Evolutionary conservation across 2,797 vertebrate species (phyloP), one percentile per base, ranked within the genome.

Genomic region (Platyrinchus mystaceus): DNA sequence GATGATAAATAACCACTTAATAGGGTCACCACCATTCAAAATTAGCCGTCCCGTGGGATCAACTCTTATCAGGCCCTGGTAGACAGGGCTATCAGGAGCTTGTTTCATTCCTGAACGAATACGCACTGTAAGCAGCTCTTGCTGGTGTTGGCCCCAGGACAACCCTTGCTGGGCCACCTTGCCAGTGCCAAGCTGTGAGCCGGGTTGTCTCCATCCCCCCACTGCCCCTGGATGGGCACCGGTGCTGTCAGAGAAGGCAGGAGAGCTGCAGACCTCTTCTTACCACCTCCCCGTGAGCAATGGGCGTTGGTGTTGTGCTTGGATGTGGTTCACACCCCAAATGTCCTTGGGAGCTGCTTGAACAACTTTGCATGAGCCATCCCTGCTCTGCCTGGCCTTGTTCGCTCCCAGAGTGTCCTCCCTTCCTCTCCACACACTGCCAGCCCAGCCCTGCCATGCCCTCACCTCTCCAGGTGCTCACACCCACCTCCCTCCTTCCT

Each of bases 391-490:
- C 60, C 90, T 89, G 86, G 69, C 88, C 88, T 90, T 41, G 34
- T 64, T 43, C 13, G 7, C 64, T 56, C 64, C 34, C 41, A 46
- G 28, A 3, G 1, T 44, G 46, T 77, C 90, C 66, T 83, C 86
- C 46, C 37, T 80, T 78, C 22, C 46, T 82, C 81, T 87, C 92
- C 85, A 69, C 90, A 82, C 75, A 32, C 73, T 5, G 34, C 93
- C 95, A 93, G 52, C 95, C 89, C 63, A 59, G 84, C 90, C 76
- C 63, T 15, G 15, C 94, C 85, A 26, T 74, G 89, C 55, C 89
- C 97, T 97, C 96, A 97, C 94, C 94, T 97, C 95, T 83, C 93
- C 8, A 9, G 6, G 8, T 50, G 84, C 73, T 93, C 88, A 83
- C 80, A 90, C 49, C 69, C 60, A 74, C 60, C 50, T 73, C 46